Percentiles rank a stretch among this genome's conserved stretches.
phyloP scores from a whole-genome alignment of 2,888 invertebrate species.

The Xestia sexstrigata region DNA sequence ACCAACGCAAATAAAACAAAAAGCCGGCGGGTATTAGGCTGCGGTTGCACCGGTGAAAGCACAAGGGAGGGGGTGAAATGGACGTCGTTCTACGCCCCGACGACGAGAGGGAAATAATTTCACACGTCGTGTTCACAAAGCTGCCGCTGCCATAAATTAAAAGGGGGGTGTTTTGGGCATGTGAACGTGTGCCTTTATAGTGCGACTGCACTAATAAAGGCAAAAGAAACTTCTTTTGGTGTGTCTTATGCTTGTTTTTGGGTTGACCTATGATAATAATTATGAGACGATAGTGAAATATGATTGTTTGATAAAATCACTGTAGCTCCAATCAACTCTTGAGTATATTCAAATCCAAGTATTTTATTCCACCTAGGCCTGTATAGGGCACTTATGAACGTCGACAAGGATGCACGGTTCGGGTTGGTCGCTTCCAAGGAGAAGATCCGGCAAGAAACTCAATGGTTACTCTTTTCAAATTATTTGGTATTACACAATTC shows the following conservation, averaged over 20 bases:
- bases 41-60: constrained; percentile 6
- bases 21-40: constrained; percentile 2
- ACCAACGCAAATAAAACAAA: constrained; percentile 22
- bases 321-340: too few relatives aligned
- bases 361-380: too few relatives aligned
- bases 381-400: too few relatives aligned
- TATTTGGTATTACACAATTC: too few relatives aligned
- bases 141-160: constrained; percentile 44
- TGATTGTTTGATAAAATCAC: too few relatives aligned
- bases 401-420: too few relatives aligned
- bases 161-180: constrained; percentile 38
- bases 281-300: background rate
- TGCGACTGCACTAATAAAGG: too few relatives aligned
- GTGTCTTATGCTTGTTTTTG: background rate
- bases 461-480: too few relatives aligned
- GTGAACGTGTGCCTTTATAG: constrained; percentile 34
- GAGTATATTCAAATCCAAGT: too few relatives aligned
- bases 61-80: constrained; percentile 24
- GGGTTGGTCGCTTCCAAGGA: too few relatives aligned
- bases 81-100: constrained; percentile 22
- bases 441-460: too few relatives aligned
- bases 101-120: constrained; percentile 55
- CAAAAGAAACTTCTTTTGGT: constrained; percentile 11
- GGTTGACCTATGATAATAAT: background rate
- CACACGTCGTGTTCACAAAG: constrained; percentile 50